A percentile compares a stretch with the other conserved stretches of the same genome.
phyloP scores from a whole-genome alignment of 2,888 invertebrate species.

The Patella ulyssiponensis region DNA sequence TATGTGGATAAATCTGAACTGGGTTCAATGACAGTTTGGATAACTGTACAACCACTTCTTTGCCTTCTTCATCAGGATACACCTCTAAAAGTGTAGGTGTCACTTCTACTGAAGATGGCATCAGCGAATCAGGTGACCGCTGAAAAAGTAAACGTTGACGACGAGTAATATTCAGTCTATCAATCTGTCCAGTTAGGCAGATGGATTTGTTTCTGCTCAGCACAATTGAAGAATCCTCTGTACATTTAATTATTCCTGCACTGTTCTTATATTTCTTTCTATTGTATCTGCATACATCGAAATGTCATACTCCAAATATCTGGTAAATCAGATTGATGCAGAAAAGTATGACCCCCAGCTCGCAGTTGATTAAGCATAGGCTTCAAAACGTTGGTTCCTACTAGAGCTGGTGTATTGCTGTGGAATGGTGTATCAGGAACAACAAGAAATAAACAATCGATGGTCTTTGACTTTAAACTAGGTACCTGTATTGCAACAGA shows the following conservation, averaged over 20 bases:
- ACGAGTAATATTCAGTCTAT: not conserved
- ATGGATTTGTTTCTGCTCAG: not conserved
- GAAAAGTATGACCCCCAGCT: not conserved
- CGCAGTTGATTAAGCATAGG: not conserved
- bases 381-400: not conserved
- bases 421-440: constrained; percentile 4
- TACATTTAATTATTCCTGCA: not conserved
- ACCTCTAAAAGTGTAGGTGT: not conserved
- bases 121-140: not conserved
- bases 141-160: not conserved
- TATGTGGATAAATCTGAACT: not conserved
- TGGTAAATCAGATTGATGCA: not conserved
- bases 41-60: not conserved
- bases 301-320: not conserved
- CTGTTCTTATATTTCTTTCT: not conserved
- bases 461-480: not conserved
- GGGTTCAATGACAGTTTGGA: not conserved
- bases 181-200: not conserved
- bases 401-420: not conserved
- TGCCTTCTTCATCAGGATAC: not conserved
- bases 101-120: not conserved
- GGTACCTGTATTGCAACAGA: not conserved
- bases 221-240: not conserved
- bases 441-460: not conserved
- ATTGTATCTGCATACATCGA: not conserved